Evolutionary conservation across 2,113 vertebrate species (phyloP), one percentile per base, ranked within the genome.

Genomic region (Neomonachus schauinslandi): DNA sequence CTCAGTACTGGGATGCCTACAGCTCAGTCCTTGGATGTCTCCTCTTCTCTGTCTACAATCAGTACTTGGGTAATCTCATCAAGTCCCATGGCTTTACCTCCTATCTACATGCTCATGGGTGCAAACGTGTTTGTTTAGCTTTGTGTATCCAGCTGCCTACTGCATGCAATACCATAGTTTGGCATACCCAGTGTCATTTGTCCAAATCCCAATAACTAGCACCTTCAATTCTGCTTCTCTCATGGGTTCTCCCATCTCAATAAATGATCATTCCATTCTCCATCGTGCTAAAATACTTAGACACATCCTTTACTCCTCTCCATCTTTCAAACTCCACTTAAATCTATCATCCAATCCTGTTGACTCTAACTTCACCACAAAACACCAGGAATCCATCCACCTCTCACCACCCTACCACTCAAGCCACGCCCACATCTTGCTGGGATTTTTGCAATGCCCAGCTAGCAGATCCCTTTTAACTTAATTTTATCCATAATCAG

Each of bases 151-250:
- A 39, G 55, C 12, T 16, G 2, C 22, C 53, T 61, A n/a, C 22
- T 31, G n/a, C n/a, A n/a, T 5, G 42, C 24, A 5, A 3, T 2
- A 2, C 33, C 33, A 13, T 8, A 24, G 53, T 14, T 13, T 18
- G 19, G n/a, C 2, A 1, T 15, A 1, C 8, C n/a, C 83, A 42
- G 5, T 1, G 19, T 10, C 4, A 57, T 5, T 7, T 8, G 49
- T 79, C 28, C 83, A n/a, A 12, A 13, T 24, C 26, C 19, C 7
- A 5, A 22, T 7, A 3, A 5, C 42, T 33, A 19, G 16, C 24
- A 42, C 19, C 28, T n/a, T n/a, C 49, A 7, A 9, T 36, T 22
- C 69, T 11, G 49, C 28, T 71, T 49, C 49, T 19, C 59, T 9
- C 19, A 13, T 0, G 19, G 11, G 28, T 4, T 12, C 82, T 65